A percentile compares a stretch with the other conserved stretches of the same genome.
Evolutionary conservation across 2,888 invertebrate genomes (phyloP).

Genomic region (Macaria liturata): DNA sequence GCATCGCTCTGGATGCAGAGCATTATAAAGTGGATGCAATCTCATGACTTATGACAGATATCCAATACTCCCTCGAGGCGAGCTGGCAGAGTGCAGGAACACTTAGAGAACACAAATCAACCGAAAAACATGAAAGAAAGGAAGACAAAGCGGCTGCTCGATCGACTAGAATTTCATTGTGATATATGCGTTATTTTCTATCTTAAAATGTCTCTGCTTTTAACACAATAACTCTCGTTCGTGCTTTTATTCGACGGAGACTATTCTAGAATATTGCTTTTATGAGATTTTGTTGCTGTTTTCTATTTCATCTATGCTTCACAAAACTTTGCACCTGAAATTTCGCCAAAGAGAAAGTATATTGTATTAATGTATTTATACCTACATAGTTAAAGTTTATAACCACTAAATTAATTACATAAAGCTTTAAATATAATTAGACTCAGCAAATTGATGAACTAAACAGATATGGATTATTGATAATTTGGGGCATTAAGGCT

Average conservation of each 20-base stretch:
- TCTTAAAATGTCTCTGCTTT: conserved; percentile 65
- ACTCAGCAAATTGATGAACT: too few species aligned
- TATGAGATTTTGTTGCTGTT: neutral
- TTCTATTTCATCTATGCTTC: too few species aligned
- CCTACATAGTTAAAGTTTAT: too few species aligned
- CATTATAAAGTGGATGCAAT: conserved; percentile 63
- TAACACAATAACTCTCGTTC: conserved; percentile 56
- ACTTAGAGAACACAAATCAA: conserved; percentile 74
- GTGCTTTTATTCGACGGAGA: conserved; percentile 14
- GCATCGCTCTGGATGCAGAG: conserved; percentile 45
- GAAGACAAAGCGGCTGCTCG: conserved; percentile 69
- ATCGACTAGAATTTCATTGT: conserved; percentile 71
- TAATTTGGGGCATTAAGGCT: conserved; percentile 9
- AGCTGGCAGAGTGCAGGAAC: conserved; percentile 62
- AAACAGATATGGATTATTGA: too few species aligned
- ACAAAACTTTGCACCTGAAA: too few species aligned
- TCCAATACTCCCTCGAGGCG: conserved; percentile 67
- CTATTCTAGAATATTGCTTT: conserved; percentile 27
- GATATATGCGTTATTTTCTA: conserved; percentile 72
- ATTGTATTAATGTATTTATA: too few species aligned
- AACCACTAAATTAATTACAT: too few species aligned
- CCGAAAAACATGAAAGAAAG: conserved; percentile 59
- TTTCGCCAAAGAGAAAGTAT: too few species aligned
- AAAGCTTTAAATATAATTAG: too few species aligned
- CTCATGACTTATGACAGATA: conserved; percentile 73